Evolutionary conservation across 2,888 invertebrate genomes (phyloP).

Genomic region (Drosophila macrospina): DNA sequence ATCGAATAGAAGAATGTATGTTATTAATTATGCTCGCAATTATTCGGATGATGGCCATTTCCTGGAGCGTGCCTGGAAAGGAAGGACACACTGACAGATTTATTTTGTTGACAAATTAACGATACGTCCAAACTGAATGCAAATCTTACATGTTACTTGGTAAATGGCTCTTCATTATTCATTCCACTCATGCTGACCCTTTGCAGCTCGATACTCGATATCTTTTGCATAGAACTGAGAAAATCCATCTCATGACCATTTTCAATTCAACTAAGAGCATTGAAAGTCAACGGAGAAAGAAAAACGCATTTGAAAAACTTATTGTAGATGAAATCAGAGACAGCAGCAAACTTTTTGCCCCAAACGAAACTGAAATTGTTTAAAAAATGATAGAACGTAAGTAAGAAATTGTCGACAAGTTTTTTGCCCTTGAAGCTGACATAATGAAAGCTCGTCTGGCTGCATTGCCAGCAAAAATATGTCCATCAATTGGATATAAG

Average conservation of each 20-base stretch:
- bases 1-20: constrained; percentile 43
- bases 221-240: not conserved
- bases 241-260: constrained; percentile 1
- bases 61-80: constrained; percentile 38
- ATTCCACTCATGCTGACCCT: constrained; percentile 40
- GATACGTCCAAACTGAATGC: constrained; percentile 35
- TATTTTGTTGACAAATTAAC: constrained; percentile 55
- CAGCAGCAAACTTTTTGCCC: constrained; percentile 41
- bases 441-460: constrained; percentile 58
- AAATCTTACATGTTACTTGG: constrained; percentile 33
- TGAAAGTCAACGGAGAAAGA: constrained; percentile 14
- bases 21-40: constrained; percentile 58
- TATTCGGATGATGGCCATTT: constrained; percentile 34
- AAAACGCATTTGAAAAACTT: constrained; percentile 17
- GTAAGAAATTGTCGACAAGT: constrained; percentile 55
- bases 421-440: constrained; percentile 60
- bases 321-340: constrained; percentile 39
- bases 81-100: constrained; percentile 22
- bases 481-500: constrained; percentile 59
- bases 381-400: constrained; percentile 12
- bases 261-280: constrained; percentile 59
- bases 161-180: constrained; percentile 47
- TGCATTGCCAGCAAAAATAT: constrained; percentile 32
- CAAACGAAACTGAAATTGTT: constrained; percentile 36
- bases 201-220: constrained; percentile 10